phyloP scores from a whole-genome alignment of 2,113 vertebrate species.

The Leptodactylus fuscus region DNA sequence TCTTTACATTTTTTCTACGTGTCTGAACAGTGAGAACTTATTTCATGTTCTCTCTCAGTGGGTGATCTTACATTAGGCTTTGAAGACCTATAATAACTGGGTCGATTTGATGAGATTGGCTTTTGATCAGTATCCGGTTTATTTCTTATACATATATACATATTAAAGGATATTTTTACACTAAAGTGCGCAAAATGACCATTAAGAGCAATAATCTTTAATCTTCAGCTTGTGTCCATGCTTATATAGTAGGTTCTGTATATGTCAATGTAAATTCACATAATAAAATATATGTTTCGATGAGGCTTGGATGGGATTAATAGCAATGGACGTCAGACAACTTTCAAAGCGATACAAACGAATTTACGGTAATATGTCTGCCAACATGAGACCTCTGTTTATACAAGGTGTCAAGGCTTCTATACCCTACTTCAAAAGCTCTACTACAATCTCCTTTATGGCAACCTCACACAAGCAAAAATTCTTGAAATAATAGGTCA shows the following conservation, averaged over 20 bases:
- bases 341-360: too few species aligned
- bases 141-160: constrained; percentile 13
- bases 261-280: not conserved
- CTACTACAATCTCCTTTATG: too few species aligned
- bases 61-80: constrained; percentile 17
- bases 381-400: too few species aligned
- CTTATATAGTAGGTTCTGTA: too few species aligned
- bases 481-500: too few species aligned
- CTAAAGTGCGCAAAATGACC: not conserved
- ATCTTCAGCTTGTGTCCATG: not conserved
- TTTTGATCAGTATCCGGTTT: constrained; percentile 48
- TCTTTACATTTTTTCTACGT: not conserved
- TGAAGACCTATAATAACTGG: constrained; percentile 31
- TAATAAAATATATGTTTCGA: not conserved
- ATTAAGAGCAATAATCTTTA: not conserved
- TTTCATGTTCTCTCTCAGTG: constrained; percentile 2
- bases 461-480: too few species aligned
- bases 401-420: too few species aligned
- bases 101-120: constrained; percentile 3
- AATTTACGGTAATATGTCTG: too few species aligned
- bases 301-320: not conserved
- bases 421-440: too few species aligned
- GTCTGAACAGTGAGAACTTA: not conserved
- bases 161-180: constrained; percentile 34
- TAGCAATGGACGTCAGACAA: too few species aligned